Conservation (phyloP, 1,140 invertebrate species). For the Lucilia sericata region DNA sequence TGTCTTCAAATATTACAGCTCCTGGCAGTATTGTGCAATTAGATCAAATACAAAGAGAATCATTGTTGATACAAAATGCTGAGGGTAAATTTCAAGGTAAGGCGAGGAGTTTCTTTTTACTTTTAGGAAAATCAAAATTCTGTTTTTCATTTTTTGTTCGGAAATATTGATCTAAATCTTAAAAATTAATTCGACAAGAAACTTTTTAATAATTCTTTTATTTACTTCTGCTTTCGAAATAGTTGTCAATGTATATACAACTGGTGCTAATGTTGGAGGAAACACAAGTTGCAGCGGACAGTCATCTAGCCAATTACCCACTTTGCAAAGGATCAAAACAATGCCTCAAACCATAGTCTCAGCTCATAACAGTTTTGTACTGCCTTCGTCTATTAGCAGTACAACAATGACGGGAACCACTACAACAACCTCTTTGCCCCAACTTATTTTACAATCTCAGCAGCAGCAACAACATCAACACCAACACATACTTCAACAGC, state of each 20-base stretch:
- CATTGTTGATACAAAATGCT: conserved; percentile 58
- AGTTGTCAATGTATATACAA: conserved; percentile 50
- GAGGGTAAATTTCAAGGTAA: conserved; percentile 61
- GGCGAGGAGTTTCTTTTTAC: too few relatives aligned
- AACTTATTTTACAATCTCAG: not conserved
- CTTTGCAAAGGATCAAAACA: conserved; percentile 44
- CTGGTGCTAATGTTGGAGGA: not conserved
- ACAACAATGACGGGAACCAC: not conserved
- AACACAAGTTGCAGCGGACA: not conserved
- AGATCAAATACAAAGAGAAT: conserved; percentile 46
- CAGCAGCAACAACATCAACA: conserved; percentile 36
- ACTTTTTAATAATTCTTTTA: not conserved
- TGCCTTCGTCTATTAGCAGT: conserved; percentile 14
- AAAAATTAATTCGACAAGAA: too few relatives aligned
- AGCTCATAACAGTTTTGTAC: not conserved
- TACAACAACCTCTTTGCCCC: conserved; percentile 27
- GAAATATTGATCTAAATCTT: too few relatives aligned
- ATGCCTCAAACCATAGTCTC: conserved; percentile 41
- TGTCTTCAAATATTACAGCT: conserved; percentile 2
- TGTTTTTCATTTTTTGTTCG: too few relatives aligned
- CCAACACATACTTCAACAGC: not conserved
- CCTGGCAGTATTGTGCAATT: conserved; percentile 45
- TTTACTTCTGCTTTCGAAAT: not conserved
- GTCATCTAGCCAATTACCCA: conserved; percentile 32
- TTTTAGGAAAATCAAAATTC: too few relatives aligned